These are phyloP conservation scores for Rapana venosa DNA, from an alignment of 2,888 invertebrate species.

Conservation along the genomic window DNA sequence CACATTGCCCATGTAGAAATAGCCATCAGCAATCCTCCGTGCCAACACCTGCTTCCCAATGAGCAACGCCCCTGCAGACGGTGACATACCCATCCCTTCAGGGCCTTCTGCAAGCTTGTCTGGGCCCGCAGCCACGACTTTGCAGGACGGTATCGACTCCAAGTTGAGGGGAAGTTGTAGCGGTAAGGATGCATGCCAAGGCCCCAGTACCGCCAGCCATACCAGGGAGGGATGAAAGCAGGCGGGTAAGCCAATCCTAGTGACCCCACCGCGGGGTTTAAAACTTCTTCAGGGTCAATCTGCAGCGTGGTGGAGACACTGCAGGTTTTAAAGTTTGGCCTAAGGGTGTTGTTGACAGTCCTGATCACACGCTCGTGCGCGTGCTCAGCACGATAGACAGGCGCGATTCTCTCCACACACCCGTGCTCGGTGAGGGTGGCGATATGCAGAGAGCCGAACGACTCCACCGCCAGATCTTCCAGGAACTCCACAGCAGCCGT, in stretches of 20 bases:
- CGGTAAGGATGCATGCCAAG: conserved; percentile 55
- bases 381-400: conserved; percentile 72
- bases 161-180: conserved; percentile 64
- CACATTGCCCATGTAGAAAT: conserved; percentile 75
- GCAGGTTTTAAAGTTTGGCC: conserved; percentile 65
- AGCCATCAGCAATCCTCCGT: conserved; percentile 74
- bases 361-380: conserved; percentile 67
- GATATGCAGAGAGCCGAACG: conserved; percentile 76
- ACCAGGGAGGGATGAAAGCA: conserved; percentile 46
- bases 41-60: conserved; percentile 75
- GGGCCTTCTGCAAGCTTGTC: conserved; percentile 62
- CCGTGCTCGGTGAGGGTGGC: conserved; percentile 72
- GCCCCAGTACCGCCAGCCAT: conserved; percentile 45
- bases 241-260: conserved; percentile 51
- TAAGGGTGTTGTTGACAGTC: conserved; percentile 69
- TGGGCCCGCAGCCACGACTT: conserved; percentile 67
- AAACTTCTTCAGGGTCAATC: conserved; percentile 67
- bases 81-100: conserved; percentile 57
- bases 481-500: conserved; percentile 72
- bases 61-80: conserved; percentile 75
- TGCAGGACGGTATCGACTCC: conserved; percentile 72
- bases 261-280: conserved; percentile 53
- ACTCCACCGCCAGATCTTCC: conserved; percentile 74
- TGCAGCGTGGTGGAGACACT: conserved; percentile 68
- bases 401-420: conserved; percentile 73